Evolutionary conservation across 2,888 invertebrate genomes (phyloP), one percentile per base, ranked within the genome.

Genomic region (Lymantria monacha): DNA sequence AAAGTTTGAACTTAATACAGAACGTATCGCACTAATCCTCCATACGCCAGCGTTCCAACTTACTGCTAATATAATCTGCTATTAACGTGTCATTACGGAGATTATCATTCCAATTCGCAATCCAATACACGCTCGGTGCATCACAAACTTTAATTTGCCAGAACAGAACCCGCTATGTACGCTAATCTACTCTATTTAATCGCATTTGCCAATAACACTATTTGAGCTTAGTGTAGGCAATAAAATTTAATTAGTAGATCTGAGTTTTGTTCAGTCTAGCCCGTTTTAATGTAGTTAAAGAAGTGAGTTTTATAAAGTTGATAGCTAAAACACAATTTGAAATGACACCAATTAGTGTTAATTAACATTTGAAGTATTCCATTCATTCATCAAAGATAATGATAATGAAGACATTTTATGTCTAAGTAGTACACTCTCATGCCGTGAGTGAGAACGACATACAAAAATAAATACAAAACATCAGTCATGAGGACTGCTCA

Each of bases 161-260:
- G 30, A 44, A 57, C 44, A 53, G 38, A 56, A 14, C 49, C 46
- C 9, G 49, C 52, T 12, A 50, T 60, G 52, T 55, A 22, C 44
- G 48, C 7, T 48, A 50, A 55, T 62, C 44, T 49, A 30, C 43
- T 46, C 46, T 41, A 52, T 46, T 47, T 56, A 64, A 61, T 56
- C 55, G 46, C n/a, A 40, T 65, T 62, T 45, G 31, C 46, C 36
- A 46, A 46, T 7, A 42, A 30, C 53, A 41, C 13, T 40, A 49
- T 52, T 48, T 43, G 44, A 51, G 52, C 43, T 62, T 54, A 48
- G 58, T 51, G 46, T 49, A 49, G 42, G 43, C 50, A 54, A 62
- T 67, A 64, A 64, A 66, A 67, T 67, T 45, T 58, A 60, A 66
- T 67, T 62, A 60, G 54, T 46, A 46, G 42, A 58, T 54, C 48